Conservation (phyloP, 2,888 invertebrate genomes). For the Eupithecia dodoneata region DNA sequence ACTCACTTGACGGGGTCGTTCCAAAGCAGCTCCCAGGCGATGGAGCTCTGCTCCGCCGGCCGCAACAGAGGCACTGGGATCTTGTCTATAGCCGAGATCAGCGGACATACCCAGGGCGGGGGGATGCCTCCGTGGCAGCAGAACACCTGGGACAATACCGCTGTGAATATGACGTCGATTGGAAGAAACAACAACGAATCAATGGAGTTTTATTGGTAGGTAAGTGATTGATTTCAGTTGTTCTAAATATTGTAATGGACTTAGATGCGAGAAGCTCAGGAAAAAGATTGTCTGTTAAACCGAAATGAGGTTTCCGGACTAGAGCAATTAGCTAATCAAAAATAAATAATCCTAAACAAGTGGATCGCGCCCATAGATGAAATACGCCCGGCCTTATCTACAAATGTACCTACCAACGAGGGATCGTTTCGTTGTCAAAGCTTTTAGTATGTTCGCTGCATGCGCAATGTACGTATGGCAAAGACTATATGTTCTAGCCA, state of each 20-base stretch:
- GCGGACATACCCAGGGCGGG: conserved; percentile 86
- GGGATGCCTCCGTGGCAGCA: conserved; percentile 93
- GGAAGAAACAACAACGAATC: background rate
- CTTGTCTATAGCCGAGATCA: conserved; percentile 85
- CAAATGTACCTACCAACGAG: conserved; percentile 4
- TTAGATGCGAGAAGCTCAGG: background rate
- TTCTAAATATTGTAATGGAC: background rate
- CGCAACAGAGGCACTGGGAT: conserved; percentile 86
- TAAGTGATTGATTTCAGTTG: background rate
- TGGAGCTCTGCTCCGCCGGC: conserved; percentile 87
- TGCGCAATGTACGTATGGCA: background rate
- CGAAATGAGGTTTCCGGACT: background rate
- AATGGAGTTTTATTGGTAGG: background rate
- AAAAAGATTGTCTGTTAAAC: background rate
- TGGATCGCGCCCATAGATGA: background rate
- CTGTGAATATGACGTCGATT: background rate
- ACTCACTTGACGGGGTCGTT: conserved; percentile 87
- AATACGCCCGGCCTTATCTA: background rate
- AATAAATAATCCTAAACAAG: too few relatives aligned
- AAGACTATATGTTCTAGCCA: background rate
- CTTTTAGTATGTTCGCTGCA: background rate
- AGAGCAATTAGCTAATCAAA: background rate
- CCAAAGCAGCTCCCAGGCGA: conserved; percentile 92
- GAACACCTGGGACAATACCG: conserved; percentile 81
- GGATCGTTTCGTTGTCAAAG: background rate